A percentile compares a stretch with the other conserved stretches of the same genome.
These are phyloP conservation scores for Disparrhopalites patrizii DNA, from an alignment of 2,888 invertebrate genomes.

Conservation along the genomic window DNA sequence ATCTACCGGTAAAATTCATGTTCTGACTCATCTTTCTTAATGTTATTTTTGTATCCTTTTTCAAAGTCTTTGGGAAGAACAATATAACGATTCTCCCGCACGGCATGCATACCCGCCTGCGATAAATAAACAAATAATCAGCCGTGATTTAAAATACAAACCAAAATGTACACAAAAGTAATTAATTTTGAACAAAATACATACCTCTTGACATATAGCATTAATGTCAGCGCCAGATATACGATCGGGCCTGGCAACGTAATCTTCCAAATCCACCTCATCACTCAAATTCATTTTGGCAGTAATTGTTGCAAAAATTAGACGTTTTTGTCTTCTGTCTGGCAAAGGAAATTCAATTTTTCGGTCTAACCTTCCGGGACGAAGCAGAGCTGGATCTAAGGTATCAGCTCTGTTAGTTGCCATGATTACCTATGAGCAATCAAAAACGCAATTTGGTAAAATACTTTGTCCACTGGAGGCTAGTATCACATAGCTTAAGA, in stretches of 20 bases:
- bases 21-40: conserved; percentile 98
- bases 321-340: conserved; percentile 81
- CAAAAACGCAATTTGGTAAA: too few species aligned
- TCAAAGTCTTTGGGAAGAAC: conserved; percentile 99
- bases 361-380: conserved; percentile 93
- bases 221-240: conserved; percentile 99
- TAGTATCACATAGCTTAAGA: too few species aligned
- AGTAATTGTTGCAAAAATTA: conserved; percentile 97
- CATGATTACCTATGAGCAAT: conserved; percentile 68
- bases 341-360: conserved; percentile 99
- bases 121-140: conserved; percentile 41
- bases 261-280: conserved; percentile 98
- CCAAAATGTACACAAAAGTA: background rate
- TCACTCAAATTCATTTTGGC: conserved; percentile 95
- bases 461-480: too few species aligned
- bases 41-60: conserved; percentile 99
- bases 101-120: conserved; percentile 98
- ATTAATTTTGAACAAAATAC: conserved; percentile 1
- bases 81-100: conserved; percentile 97
- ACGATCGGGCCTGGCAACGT: conserved; percentile 96
- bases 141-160: conserved; percentile 4
- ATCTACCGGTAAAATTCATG: conserved; percentile 86
- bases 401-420: conserved; percentile 97
- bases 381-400: conserved; percentile 90
- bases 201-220: conserved; percentile 96